Evolutionary conservation across 1,140 invertebrate species (phyloP).

Genomic region (Gryllus bimaculatus): DNA sequence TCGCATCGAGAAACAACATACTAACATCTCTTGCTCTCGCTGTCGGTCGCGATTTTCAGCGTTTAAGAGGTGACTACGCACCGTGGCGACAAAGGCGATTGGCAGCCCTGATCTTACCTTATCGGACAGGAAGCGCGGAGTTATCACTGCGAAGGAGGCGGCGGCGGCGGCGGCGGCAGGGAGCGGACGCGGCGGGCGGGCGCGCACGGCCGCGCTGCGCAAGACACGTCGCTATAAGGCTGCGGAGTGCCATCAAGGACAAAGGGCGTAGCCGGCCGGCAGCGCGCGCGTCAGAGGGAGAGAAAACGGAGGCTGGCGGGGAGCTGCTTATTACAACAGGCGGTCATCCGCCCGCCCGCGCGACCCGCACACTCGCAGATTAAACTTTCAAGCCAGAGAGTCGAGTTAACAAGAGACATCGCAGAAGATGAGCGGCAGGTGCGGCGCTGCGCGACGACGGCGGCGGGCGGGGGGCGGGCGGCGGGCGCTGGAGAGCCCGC

Average conservation of each 20-base stretch:
- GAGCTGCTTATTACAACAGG: slow-evolving; percentile 3
- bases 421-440: neutral
- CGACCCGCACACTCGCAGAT: neutral
- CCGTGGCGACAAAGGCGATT: neutral
- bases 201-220: too few species aligned
- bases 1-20: too few species aligned
- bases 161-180: too few species aligned
- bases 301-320: too few species aligned
- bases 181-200: neutral
- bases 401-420: neutral
- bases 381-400: neutral
- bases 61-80: too few species aligned
- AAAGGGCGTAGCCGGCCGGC: neutral
- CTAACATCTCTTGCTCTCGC: too few species aligned
- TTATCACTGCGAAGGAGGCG: neutral
- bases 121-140: neutral
- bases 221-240: neutral
- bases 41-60: too few species aligned
- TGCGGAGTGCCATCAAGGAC: neutral
- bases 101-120: neutral
- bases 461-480: too few species aligned
- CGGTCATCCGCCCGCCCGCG: neutral
- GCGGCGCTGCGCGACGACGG: too few species aligned
- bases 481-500: neutral
- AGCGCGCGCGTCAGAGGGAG: too few species aligned